phyloP scores from a whole-genome alignment of 2,113 vertebrate species.

The Hemiscyllium ocellatum region DNA sequence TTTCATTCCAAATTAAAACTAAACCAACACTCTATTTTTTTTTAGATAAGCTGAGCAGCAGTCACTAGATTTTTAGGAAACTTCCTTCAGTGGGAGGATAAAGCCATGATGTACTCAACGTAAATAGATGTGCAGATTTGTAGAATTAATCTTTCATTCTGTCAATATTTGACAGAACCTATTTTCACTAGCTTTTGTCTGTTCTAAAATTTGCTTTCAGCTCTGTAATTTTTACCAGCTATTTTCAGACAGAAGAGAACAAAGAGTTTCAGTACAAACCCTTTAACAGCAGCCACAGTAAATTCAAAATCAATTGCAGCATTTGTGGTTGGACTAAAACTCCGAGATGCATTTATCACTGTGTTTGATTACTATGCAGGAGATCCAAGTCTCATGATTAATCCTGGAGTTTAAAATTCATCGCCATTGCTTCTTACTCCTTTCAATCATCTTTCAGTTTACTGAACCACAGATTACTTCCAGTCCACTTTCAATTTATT shows the following conservation, averaged over 20 bases:
- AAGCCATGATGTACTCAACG: not conserved
- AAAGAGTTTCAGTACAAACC: not conserved
- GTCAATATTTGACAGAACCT: not conserved
- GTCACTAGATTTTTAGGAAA: not conserved
- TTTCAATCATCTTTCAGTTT: not conserved
- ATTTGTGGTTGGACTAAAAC: not conserved
- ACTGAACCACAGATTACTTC: not conserved
- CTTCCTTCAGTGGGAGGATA: not conserved
- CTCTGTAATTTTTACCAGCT: not conserved
- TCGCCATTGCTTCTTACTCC: not conserved
- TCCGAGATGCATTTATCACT: not conserved
- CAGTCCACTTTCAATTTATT: not conserved
- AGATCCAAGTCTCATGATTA: not conserved
- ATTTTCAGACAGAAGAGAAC: not conserved
- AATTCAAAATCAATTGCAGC: not conserved
- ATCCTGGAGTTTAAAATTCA: not conserved
- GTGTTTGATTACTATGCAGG: not conserved
- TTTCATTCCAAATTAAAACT: not conserved
- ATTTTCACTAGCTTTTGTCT: not conserved
- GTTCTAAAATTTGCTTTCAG: not conserved
- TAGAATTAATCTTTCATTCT: not conserved
- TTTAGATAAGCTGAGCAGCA: not conserved
- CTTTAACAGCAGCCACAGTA: not conserved
- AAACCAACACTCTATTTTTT: not conserved
- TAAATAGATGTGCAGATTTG: not conserved